Percentiles rank a stretch among this genome's conserved stretches.
These are phyloP conservation scores for Cyrtonyx montezumae DNA, from an alignment of 2,113 vertebrate species.

Conservation along the genomic window DNA sequence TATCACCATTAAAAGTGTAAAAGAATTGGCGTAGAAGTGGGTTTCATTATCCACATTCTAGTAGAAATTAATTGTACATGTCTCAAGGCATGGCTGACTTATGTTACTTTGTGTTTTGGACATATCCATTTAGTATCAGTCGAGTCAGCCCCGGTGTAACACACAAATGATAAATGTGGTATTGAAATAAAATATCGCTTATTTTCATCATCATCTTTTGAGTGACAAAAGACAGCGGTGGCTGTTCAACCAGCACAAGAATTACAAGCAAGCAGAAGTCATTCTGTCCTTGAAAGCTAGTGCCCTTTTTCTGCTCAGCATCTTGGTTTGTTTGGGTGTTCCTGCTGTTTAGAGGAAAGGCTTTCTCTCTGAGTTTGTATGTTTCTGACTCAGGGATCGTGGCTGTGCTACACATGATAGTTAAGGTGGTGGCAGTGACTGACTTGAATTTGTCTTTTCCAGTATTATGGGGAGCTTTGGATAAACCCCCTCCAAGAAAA, in stretches of 20 bases:
- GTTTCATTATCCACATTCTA: constrained; percentile 61
- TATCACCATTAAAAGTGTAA: constrained; percentile 67
- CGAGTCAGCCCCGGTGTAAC: constrained; percentile 63
- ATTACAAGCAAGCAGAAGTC: constrained; percentile 13
- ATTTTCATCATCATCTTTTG: constrained; percentile 66
- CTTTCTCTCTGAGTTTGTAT: neutral
- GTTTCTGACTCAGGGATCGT: neutral
- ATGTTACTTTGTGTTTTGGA: constrained; percentile 69
- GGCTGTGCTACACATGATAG: neutral
- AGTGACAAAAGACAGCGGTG: constrained; percentile 39
- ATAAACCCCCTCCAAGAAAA: neutral
- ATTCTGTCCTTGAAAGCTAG: constrained; percentile 26
- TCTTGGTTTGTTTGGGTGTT: neutral
- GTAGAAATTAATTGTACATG: constrained; percentile 69
- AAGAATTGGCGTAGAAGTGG: constrained; percentile 63
- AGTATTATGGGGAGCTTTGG: neutral
- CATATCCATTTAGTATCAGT: constrained; percentile 48
- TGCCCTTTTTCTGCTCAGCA: constrained; percentile 11
- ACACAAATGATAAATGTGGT: constrained; percentile 59
- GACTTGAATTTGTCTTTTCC: neutral
- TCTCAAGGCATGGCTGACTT: constrained; percentile 78
- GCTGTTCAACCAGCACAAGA: constrained; percentile 52
- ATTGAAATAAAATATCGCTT: constrained; percentile 74
- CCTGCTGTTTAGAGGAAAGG: neutral
- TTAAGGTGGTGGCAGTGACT: neutral